Evolutionary conservation across 2,888 invertebrate genomes (phyloP).

Genomic region (Rhagonycha lutea): DNA sequence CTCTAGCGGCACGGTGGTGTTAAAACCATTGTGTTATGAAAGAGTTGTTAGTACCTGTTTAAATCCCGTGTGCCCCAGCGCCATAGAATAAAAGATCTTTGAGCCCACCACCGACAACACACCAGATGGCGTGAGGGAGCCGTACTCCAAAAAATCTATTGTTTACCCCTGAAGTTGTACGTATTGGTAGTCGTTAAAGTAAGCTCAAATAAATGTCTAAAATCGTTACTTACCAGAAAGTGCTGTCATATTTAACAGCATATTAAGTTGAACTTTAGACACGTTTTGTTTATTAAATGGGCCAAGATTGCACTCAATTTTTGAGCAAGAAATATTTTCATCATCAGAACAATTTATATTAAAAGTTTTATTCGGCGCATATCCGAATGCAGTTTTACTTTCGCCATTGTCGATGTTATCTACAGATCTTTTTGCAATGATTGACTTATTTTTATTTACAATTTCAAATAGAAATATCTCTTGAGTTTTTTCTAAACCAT

Average conservation of each 20-base stretch:
- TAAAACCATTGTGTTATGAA: no score
- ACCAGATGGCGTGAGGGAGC: no score
- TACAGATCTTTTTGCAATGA: neutral
- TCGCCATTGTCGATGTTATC: neutral
- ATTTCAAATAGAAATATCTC: neutral
- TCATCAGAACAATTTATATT: slow-evolving; percentile 50
- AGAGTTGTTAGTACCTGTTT: no score
- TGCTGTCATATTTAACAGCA: slow-evolving; percentile 46
- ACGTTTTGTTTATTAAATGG: slow-evolving; percentile 46
- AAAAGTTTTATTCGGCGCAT: slow-evolving; percentile 40
- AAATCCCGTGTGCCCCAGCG: no score
- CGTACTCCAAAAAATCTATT: no score
- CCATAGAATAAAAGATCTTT: no score
- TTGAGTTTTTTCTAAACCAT: slow-evolving; percentile 7
- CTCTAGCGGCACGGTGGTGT: no score
- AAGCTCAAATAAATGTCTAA: neutral
- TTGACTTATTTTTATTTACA: neutral
- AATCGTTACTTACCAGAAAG: slow-evolving; percentile 44
- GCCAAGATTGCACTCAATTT: slow-evolving; percentile 48
- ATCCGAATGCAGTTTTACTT: slow-evolving; percentile 4
- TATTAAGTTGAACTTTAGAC: slow-evolving; percentile 47
- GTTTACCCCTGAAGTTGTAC: no score
- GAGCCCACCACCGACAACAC: no score
- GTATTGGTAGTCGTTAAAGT: no score
- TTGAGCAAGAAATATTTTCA: slow-evolving; percentile 43